Percentiles rank a stretch among this genome's conserved stretches.
Conservation (phyloP, 2,113 vertebrate species). For the Cygnus buccinator region DNA sequence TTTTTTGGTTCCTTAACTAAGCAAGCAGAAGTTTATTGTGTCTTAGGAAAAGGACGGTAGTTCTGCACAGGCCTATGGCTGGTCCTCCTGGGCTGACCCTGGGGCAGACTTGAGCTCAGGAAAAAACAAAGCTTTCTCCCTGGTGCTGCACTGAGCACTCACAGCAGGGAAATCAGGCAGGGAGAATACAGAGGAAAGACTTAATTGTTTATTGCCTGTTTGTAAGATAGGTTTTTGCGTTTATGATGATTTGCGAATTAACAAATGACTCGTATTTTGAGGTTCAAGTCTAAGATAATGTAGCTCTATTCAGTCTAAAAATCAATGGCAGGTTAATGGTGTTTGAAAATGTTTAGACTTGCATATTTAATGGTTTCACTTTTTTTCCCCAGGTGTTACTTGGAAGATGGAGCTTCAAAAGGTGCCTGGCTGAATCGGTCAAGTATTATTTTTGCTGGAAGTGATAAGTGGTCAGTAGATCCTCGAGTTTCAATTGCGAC, state of each 20-base stretch:
- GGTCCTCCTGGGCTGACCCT: accelerated
- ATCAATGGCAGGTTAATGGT: accelerated
- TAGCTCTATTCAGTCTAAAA: accelerated
- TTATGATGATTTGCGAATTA: accelerated
- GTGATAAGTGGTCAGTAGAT: conserved; percentile 97
- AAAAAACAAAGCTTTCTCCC: not conserved
- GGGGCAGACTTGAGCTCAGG: not conserved
- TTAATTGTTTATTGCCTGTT: accelerated
- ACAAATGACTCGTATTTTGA: accelerated
- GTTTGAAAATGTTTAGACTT: not conserved
- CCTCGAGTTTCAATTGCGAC: conserved; percentile 95
- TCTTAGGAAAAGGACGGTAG: not conserved
- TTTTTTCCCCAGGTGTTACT: conserved; percentile 86
- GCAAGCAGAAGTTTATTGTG: not conserved
- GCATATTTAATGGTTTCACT: not conserved
- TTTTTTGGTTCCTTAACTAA: not conserved
- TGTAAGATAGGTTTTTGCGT: accelerated
- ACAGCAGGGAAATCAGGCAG: not conserved
- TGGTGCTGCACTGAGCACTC: accelerated
- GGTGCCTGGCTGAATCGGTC: conserved; percentile 99
- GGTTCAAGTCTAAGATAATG: accelerated
- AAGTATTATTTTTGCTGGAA: conserved; percentile 96
- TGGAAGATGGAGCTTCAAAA: conserved; percentile 95
- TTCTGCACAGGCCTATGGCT: accelerated
- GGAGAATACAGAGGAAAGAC: accelerated